These are phyloP conservation scores for Drosophila formosana DNA, from an alignment of 2,888 invertebrate genomes.

Conservation along the genomic window DNA sequence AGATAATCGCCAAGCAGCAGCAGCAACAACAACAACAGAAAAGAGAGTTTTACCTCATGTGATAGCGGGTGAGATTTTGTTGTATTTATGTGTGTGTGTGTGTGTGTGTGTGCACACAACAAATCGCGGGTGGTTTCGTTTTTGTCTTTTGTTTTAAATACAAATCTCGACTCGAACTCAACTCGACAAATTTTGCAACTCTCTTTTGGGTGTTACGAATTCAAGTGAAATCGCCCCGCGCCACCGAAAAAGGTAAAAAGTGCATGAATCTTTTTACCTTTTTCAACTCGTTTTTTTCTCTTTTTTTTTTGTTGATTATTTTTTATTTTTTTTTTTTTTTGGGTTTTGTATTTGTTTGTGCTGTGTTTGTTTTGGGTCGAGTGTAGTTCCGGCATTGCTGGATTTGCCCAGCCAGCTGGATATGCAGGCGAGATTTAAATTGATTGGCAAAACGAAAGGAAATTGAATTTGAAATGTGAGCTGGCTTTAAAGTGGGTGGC, in stretches of 20 bases:
- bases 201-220: conserved; percentile 74
- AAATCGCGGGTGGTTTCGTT: conserved; percentile 80
- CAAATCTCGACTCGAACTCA: conserved; percentile 54
- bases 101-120: conserved; percentile 34
- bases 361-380: conserved; percentile 58
- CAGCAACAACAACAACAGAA: conserved; percentile 42
- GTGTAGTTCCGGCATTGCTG: conserved; percentile 71
- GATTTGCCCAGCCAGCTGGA: conserved; percentile 57
- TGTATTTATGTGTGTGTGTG: conserved; percentile 6
- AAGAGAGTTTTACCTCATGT: conserved; percentile 66
- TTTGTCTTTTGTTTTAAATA: conserved; percentile 63
- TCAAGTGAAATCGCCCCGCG: conserved; percentile 74
- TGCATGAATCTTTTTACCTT: conserved; percentile 64
- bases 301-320: conserved; percentile 8
- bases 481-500: background rate
- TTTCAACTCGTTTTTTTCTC: conserved; percentile 29
- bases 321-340: conserved; percentile 28
- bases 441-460: conserved; percentile 75
- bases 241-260: conserved; percentile 61
- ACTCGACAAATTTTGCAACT: conserved; percentile 64
- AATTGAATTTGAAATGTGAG: conserved; percentile 68
- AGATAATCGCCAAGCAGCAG: conserved; percentile 68
- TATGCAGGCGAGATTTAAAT: conserved; percentile 65
- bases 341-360: conserved; percentile 1
- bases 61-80: conserved; percentile 70